These are phyloP conservation scores for Hyperoodon ampullatus DNA, from an alignment of 2,113 vertebrate genomes.

Conservation along the genomic window DNA sequence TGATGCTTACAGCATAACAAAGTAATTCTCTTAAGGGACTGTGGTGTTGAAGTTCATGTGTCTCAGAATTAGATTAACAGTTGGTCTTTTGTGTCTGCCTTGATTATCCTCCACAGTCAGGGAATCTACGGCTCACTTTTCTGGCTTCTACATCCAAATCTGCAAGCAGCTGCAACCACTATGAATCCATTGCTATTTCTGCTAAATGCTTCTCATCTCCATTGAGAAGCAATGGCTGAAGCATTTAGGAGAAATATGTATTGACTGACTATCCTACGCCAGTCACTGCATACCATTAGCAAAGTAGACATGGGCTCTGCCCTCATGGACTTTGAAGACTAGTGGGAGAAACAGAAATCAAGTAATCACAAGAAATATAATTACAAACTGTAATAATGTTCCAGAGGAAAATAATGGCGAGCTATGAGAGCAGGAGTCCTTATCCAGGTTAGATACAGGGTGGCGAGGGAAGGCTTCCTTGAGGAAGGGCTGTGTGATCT, in stretches of 20 bases:
- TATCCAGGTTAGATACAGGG: background rate
- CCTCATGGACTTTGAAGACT: background rate
- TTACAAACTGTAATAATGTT: background rate
- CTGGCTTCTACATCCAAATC: background rate
- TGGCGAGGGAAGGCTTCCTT: background rate
- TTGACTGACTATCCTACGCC: background rate
- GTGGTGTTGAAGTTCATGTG: background rate
- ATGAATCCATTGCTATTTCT: background rate
- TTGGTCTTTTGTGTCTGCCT: background rate
- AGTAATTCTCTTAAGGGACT: background rate
- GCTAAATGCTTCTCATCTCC: slow-evolving; percentile 7
- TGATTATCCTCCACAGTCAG: background rate
- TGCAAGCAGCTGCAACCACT: background rate
- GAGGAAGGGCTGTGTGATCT: background rate
- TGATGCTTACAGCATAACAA: background rate
- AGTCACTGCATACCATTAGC: background rate
- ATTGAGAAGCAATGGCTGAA: background rate
- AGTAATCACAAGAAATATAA: background rate
- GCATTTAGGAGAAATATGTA: background rate
- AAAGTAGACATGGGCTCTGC: background rate
- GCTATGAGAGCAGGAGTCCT: background rate
- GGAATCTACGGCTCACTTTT: background rate
- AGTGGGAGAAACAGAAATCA: background rate
- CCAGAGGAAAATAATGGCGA: background rate
- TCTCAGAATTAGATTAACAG: background rate